Evolutionary conservation across 2,113 vertebrate species (phyloP).

Genomic region (Bettongia penicillata): DNA sequence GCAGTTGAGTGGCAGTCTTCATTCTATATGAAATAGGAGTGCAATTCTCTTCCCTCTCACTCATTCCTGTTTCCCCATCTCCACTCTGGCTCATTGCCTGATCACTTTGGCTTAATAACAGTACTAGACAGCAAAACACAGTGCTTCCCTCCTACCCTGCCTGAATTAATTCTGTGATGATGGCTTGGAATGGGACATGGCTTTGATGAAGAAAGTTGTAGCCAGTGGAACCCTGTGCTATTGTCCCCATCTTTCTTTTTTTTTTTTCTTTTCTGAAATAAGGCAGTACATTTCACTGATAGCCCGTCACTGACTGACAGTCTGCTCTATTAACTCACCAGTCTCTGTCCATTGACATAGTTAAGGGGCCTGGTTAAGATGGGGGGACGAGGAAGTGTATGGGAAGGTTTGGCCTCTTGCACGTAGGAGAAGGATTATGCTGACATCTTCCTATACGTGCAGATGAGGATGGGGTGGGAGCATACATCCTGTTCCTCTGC

Average conservation of each 20-base stretch:
- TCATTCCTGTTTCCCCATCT: slow-evolving; percentile 57
- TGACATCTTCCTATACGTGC: background rate
- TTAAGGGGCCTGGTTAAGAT: background rate
- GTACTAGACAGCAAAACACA: background rate
- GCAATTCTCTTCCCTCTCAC: slow-evolving; percentile 52
- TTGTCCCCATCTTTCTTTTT: background rate
- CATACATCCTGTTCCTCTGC: background rate
- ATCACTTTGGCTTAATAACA: slow-evolving; percentile 42
- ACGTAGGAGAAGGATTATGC: background rate
- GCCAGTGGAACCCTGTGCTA: background rate
- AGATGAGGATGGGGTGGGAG: background rate
- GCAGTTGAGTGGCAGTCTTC: slow-evolving; percentile 52
- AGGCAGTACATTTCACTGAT: background rate
- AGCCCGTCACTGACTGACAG: background rate
- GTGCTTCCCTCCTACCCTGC: background rate
- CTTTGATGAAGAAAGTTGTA: background rate
- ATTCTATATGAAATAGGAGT: slow-evolving; percentile 71
- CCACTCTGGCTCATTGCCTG: slow-evolving; percentile 53
- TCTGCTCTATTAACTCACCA: background rate
- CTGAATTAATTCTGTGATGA: background rate
- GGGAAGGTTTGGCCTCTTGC: background rate
- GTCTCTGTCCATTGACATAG: background rate
- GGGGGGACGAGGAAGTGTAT: background rate
- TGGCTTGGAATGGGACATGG: background rate
- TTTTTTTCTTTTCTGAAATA: background rate